Base-by-base conservation (phyloP, 2,113 vertebrate genomes). In the Furnarius figulus region DNA sequence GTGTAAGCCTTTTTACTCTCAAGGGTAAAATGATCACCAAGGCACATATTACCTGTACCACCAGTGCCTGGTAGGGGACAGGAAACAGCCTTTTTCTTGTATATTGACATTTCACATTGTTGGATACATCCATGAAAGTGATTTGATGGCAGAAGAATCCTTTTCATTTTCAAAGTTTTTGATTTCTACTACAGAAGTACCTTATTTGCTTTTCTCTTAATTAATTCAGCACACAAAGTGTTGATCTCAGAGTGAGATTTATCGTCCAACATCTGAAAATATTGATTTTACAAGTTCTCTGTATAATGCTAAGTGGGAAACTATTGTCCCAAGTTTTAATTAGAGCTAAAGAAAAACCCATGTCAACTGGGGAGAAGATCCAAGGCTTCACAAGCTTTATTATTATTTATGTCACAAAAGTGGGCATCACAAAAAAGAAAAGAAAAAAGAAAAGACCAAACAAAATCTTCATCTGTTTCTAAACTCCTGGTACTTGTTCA, bases 261-360 rank as follows among this genome's bases (percentile, higher is more conserved):
- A 14, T 37, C 7, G 23, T 56, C 30, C 25, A 84, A 18, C 42
- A 13, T 39, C 59, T 44, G 56, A 93, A 96, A 96, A 90, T 46
- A 50, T 0, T 82, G 63, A 71, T 58, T 93, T 88, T 33, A 44
- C 62, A 71, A 77, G 50, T 79, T 33, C 13, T 46, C 15, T 13
- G 16, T 47, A 14, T 47, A 44, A 67, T 42, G n/a, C n/a, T 68
- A 67, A 95, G 25, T 63, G 46, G 53, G 82, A 94, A 89, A 37
- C 14, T 56, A 53, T 86, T 88, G 74, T 73, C 92, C 65, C 55
- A 79, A 91, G 85, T 94, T 96, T 93, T 92, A 96, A 95, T 77
- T 87, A 91, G 75, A 74, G 33, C 44, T 46, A 58, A 96, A 96
- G 83, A 61, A 91, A 96, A 96, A 66, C 46, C 30, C 79, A 24